These are phyloP conservation scores for Euspilapteryx auroguttella DNA, from an alignment of 2,888 invertebrate species.

Conservation along the genomic window DNA sequence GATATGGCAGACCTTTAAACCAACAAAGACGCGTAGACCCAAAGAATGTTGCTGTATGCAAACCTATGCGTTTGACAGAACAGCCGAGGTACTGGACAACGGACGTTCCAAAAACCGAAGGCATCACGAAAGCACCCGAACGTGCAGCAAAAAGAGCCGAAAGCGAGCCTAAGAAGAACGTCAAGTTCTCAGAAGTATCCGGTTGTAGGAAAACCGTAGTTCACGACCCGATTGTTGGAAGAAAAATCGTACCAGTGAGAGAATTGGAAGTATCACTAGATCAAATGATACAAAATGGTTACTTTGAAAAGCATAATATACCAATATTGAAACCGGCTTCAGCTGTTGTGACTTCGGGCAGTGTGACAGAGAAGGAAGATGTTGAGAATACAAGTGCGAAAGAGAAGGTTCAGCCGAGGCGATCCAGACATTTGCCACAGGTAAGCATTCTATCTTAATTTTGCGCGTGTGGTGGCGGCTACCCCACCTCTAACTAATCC, in stretches of 20 bases:
- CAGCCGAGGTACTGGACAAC: slow-evolving; percentile 46
- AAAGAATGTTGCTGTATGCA: slow-evolving; percentile 47
- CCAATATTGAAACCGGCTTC: slow-evolving; percentile 37
- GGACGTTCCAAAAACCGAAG: slow-evolving; percentile 14
- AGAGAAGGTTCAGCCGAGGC: too few relatives aligned
- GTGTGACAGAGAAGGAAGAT: too few relatives aligned
- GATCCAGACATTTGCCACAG: slow-evolving; percentile 43
- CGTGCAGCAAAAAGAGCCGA: slow-evolving; percentile 31
- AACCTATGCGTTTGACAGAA: slow-evolving; percentile 36
- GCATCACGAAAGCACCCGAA: too few relatives aligned
- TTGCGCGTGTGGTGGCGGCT: too few relatives aligned
- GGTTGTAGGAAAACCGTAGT: slow-evolving; percentile 51
- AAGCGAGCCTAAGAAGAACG: slow-evolving; percentile 41
- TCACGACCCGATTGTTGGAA: slow-evolving; percentile 39
- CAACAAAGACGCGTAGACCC: slow-evolving; percentile 1
- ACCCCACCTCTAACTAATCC: too few relatives aligned
- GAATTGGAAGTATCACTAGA: slow-evolving; percentile 51
- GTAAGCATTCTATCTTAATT: slow-evolving; percentile 24
- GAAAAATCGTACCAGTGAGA: slow-evolving; percentile 45
- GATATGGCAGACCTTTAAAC: not conserved
- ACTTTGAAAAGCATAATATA: slow-evolving; percentile 51
- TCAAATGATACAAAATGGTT: slow-evolving; percentile 54
- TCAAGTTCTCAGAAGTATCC: slow-evolving; percentile 53
- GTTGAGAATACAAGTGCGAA: too few relatives aligned
- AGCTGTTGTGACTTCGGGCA: too few relatives aligned